Evolutionary conservation across 1,140 invertebrate species (phyloP), one percentile per base, ranked within the genome.

Genomic region (Dufourea novaeangliae): DNA sequence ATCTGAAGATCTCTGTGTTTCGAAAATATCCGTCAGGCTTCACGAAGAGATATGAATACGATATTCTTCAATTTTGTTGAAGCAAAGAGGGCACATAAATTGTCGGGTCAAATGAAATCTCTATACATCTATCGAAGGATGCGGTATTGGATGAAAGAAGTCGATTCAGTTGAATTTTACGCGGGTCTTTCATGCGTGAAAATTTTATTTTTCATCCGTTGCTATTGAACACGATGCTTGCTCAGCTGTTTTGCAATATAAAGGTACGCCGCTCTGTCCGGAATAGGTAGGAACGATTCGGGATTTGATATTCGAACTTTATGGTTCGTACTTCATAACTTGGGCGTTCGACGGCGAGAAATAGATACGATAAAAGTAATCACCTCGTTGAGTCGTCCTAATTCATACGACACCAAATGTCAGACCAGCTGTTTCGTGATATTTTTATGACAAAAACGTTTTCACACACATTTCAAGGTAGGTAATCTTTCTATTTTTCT

Each of bases 301-400:
- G 56, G n/a, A 50, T 72, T 62, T 32, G 54, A 59, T 59, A 59
- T 41, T 59, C 54, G 37, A 44, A 57, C n/a, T 72, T 72, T 72
- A 63, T 50, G 22, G 11, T 25, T 71, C 25, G 14, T 44, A 14
- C 27, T 10, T 32, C 11, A 44, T 61, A 46, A 71, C 27, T 34
- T 44, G 14, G 57, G 61, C 11, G 7, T 34, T 34, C 0, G 3
- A 14, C 29, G 14, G 12, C 25, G 20, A 4, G 3, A 17, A 17
- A 12, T 12, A n/a, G 34, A 46, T 25, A 56, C 17, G 17, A 67
- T 37, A 39, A 69, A n/a, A 39, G 50, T 54, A 10, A 29, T 39
- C 25, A 2, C 1, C 37, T n/a, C 39, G 7, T 39, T 27, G 20
- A 7, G 27, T 14, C 25, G 4, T 27, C 20, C 22, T 57, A 39